Conservation (phyloP, 2,113 vertebrate species). For the Rhinopomastus cyanomelas region DNA sequence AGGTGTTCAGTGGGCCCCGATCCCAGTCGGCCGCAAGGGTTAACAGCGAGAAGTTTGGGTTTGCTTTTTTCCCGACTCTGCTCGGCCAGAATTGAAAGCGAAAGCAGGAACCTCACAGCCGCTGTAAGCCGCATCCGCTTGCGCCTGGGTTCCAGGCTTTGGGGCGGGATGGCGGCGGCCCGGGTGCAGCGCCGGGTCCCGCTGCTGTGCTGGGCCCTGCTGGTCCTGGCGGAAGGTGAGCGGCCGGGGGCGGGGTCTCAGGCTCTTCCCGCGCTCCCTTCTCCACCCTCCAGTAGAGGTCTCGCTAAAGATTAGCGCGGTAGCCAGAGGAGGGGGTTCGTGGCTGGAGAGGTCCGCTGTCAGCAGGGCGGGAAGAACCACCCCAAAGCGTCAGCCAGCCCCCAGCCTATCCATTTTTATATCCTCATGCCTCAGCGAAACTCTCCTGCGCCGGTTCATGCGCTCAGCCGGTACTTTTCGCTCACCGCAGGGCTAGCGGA, state of each 20-base stretch:
- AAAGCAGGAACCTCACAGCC: fast-evolving
- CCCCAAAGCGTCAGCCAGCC: not conserved
- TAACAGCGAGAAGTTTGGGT: fast-evolving
- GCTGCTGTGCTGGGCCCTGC: not conserved
- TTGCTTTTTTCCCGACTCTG: not conserved
- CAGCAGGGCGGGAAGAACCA: not conserved
- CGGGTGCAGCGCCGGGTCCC: not conserved
- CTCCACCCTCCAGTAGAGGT: too few relatives aligned
- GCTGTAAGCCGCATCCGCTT: not conserved
- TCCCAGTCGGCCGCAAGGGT: not conserved
- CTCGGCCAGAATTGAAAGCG: not conserved
- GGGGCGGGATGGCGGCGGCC: not conserved
- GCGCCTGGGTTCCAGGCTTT: fast-evolving
- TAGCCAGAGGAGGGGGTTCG: not conserved
- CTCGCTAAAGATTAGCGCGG: not conserved
- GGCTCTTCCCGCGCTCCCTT: not conserved
- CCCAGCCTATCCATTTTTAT: too few relatives aligned
- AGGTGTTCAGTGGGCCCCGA: fast-evolving
- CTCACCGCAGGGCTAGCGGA: not conserved
- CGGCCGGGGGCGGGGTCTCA: not conserved
- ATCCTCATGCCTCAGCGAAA: not conserved
- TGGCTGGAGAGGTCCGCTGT: not conserved
- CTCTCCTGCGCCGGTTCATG: too few relatives aligned
- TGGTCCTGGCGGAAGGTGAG: not conserved
- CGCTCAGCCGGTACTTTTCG: not conserved